Evolutionary conservation across 1,140 invertebrate genomes (phyloP), one percentile per base, ranked within the genome.

Genomic region (Cardiocondyla obscurior): DNA sequence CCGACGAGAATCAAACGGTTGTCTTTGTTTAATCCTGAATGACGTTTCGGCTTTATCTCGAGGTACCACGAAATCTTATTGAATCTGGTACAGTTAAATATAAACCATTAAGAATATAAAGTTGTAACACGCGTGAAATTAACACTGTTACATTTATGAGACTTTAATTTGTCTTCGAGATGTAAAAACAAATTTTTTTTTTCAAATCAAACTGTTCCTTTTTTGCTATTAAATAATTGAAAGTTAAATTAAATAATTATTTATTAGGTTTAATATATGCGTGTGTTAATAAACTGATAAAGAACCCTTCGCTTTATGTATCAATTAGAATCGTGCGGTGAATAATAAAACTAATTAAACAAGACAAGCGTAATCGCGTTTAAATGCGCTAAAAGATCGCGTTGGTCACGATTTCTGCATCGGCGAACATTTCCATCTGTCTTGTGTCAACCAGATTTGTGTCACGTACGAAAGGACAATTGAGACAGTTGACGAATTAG

Each of bases 381-480:
- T 44, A 46, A 44, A 19, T 10, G 7, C 25, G 55, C 44, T 44
- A 46, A 60, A 44, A 60, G n/a, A 0, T 44, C 25, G 5, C 7
- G 16, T 33, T 19, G 53, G 12, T 76, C 51, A 14, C 49, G 70
- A 86, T 82, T 82, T 62, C 62, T 86, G 39, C 25, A 49, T 58
- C 22, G 8, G 12, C 28, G 8, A 64, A 8, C 33, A 14, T 2
- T 49, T 72, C 14, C 81, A 70, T 67, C 62, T 57, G 39, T 79
- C 49, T 83, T 28, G 42, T 44, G 58, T 67, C 44, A 62, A 70
- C 19, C 19, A 49, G 33, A 79, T 84, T 74, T 62, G 39, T 57
- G 67, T 84, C 81, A 70, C 67, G 53, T 64, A 74, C 22, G 44
- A 36, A 49, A 19, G 19, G 72, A 83, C 85, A 86, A 87, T 86